phyloP scores from a whole-genome alignment of 2,888 invertebrate species.

The Pandemis cinnamomeana region DNA sequence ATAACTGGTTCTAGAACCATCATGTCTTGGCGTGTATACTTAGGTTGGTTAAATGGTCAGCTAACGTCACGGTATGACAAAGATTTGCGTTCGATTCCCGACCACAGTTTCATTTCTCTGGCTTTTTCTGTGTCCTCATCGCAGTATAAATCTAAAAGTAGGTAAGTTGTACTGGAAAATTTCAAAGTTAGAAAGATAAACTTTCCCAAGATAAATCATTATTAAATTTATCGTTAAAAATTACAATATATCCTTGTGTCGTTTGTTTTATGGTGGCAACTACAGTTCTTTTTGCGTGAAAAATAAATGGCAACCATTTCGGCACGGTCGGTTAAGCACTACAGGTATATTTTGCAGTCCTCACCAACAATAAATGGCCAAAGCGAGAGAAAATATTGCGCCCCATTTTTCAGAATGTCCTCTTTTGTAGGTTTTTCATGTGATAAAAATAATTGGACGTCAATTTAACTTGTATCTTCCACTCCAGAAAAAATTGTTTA shows the following conservation, averaged over 20 bases:
- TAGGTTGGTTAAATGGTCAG: too few species aligned
- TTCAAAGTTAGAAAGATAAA: too few species aligned
- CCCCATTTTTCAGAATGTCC: slow-evolving; percentile 19
- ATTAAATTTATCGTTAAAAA: too few species aligned
- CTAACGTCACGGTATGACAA: too few species aligned
- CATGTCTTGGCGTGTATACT: too few species aligned
- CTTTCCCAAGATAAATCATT: too few species aligned
- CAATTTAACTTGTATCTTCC: neutral
- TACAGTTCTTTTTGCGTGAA: neutral
- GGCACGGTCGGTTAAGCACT: slow-evolving; percentile 11
- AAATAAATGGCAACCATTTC: slow-evolving; percentile 16
- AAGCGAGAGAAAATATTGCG: slow-evolving; percentile 20
- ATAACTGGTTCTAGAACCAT: too few species aligned
- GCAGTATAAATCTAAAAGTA: too few species aligned
- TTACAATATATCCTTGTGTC: neutral
- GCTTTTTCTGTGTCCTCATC: too few species aligned
- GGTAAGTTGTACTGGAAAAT: too few species aligned
- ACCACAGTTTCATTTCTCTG: too few species aligned
- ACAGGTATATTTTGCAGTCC: slow-evolving; percentile 16
- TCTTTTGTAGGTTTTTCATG: slow-evolving; percentile 8
- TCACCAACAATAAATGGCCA: slow-evolving; percentile 30
- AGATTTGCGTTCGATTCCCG: too few species aligned
- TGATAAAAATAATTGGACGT: slow-evolving; percentile 16
- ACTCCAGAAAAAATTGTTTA: neutral
- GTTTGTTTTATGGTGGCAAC: neutral